Base-by-base conservation (phyloP, 2,797 vertebrate genomes). In the Sebastes iracundus region DNA sequence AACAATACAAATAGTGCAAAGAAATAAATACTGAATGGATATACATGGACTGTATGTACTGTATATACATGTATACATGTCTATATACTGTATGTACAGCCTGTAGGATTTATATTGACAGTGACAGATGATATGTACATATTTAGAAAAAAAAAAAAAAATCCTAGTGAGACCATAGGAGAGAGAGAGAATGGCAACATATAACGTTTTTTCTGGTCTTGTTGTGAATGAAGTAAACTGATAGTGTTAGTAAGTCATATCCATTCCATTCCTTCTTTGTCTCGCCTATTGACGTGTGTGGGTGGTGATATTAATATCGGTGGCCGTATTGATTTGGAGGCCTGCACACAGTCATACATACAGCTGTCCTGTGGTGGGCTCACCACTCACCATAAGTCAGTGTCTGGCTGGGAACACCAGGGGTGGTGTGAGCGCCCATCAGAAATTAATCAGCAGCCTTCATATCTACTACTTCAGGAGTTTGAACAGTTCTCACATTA, bases 311-410 rank as follows among this genome's bases (percentile, higher is more conserved):
- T 91, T 88, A 91, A 90, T 92, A 86, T 77, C 72, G 73, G 25
- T 87, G 72, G 77, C 4, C 7, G 6, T 93, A 94, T 94, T 85
- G 93, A 95, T 93, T 81, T 55, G 82, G 87, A 80, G 92, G 89
- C 83, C 79, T 89, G 89, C 82, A 80, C 86, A 52, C 81, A 89
- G 77, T 91, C 88, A 74, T 89, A 86, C 81, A 88, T 90, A 92
- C 78, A 87, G 84, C 85, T 86, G 89, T 90, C 88, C 10, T 11
- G 62, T 80, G 92, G 91, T 88, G 92, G 92, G 89, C 90, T 81
- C 76, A 88, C 75, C 77, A 55, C 67, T 92, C 92, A 88, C 78
- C 81, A 91, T 94, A 83, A 58, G 80, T 94, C 91, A 88, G 80
- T 63, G 84, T 90, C 90, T 55, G 56, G 8, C 70, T 69, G 68